Evolutionary conservation across 37 sponge, comb jelly and placozoan species (phyloP).

Genomic region (Cladorhizidae sp.): DNA sequence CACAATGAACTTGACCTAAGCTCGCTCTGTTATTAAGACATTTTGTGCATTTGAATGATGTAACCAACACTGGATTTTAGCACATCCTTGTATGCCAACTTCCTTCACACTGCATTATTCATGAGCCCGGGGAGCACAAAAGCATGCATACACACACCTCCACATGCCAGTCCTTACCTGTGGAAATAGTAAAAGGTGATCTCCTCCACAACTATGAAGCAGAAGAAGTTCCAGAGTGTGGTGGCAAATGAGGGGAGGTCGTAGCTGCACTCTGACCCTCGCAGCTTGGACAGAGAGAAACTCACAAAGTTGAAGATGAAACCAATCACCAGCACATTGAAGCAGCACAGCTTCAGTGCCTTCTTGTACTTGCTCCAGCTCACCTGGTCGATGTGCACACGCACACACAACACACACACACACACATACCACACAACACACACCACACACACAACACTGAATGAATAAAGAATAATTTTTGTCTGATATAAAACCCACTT

Average conservation of each 20-base stretch:
- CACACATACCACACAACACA: background rate
- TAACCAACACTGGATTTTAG: too few relatives aligned
- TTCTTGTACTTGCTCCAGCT: constrained; percentile 69
- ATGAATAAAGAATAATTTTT: background rate
- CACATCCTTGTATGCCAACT: too few relatives aligned
- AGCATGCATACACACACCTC: too few relatives aligned
- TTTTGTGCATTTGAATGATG: too few relatives aligned
- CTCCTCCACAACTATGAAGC: constrained; percentile 72
- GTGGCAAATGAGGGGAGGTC: constrained; percentile 81
- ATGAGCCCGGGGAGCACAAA: too few relatives aligned
- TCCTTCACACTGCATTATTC: too few relatives aligned
- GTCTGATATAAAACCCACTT: background rate
- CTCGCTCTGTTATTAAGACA: too few relatives aligned
- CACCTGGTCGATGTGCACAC: constrained; percentile 9
- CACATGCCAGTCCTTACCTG: too few relatives aligned
- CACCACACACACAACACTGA: too few relatives aligned
- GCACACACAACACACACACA: background rate
- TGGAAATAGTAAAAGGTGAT: constrained; percentile 91
- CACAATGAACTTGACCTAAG: too few relatives aligned
- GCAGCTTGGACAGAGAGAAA: constrained; percentile 28
- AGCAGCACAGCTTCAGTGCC: constrained; percentile 39
- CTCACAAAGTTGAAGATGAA: constrained; percentile 29
- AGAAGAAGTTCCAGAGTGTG: constrained; percentile 61
- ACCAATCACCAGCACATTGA: constrained; percentile 66
- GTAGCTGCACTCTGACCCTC: constrained; percentile 71